Evolutionary conservation across 1,140 invertebrate genomes (phyloP), one percentile per base, ranked within the genome.

Genomic region (Philotrypesis tridentata): DNA sequence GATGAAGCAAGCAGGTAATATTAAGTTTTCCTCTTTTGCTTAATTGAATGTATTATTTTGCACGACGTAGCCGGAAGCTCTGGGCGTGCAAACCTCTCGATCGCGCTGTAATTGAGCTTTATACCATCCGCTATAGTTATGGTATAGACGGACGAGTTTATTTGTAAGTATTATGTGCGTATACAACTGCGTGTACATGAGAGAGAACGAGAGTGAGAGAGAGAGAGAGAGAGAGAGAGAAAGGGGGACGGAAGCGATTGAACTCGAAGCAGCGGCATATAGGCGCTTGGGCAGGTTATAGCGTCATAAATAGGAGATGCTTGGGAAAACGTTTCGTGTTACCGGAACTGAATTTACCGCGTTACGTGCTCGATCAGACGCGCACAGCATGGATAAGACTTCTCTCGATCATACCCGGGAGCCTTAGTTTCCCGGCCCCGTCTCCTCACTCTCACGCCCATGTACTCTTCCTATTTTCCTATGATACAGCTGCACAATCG

Each of bases 321-420:
- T 71, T 76, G n/a, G 73, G 74, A 72, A 77, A 82, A 77, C 67
- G 80, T 61, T 27, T 63, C 67, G 48, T 72, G 55, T 77, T 63
- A 77, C 48, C 67, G 23, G 74, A 65, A 65, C 74, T 78, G 55
- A 82, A 78, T 82, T 82, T 71, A 78, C 74, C 31, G n/a, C 8
- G 43, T 77, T 82, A 82, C 75, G 68, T 82, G 81, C 81, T 82
- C 75, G 81, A 82, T 79, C 70, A 73, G 40, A 78, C 68, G 29
- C 68, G 67, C 48, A 33, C 55, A 33, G 55, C 67, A 77, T 77
- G 60, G 74, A 63, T 72, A 82, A 82, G 67, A 61, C 65, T 71
- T 82, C 60, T 70, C 63, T 76, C 63, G 68, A 73, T 72, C 60
- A 33, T 21, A 37, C n/a, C 40, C 14, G 43, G 27, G 48, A 55